Evolutionary conservation across 92 coral and sea anemone genomes (phyloP).

Genomic region (Palythoa caribaeorum): DNA sequence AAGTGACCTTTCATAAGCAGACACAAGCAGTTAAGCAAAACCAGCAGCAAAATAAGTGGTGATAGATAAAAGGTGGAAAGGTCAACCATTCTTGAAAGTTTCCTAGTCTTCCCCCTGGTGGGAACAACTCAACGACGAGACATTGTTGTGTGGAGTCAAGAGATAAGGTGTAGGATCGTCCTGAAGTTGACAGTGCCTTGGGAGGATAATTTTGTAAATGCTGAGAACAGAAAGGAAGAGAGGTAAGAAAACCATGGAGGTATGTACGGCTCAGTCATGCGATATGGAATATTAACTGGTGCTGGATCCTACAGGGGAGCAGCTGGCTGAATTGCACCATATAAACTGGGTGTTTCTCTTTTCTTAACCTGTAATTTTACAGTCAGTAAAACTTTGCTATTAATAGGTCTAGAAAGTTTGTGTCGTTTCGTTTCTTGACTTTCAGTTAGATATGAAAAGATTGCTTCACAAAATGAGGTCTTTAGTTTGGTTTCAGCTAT

Average conservation of each 20-base stretch:
- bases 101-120: constrained; percentile 31
- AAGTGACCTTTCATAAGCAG: background rate
- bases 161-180: constrained; percentile 9
- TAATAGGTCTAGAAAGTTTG: no score
- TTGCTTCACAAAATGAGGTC: no score
- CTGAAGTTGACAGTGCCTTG: constrained; percentile 39
- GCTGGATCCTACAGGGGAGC: constrained; percentile 22
- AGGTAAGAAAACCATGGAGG: background rate
- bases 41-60: background rate
- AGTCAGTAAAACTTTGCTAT: no score
- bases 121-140: constrained; percentile 30
- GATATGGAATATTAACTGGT: constrained; percentile 29
- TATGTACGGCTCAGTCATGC: constrained; percentile 5
- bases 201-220: constrained; percentile 40
- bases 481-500: no score
- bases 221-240: constrained; percentile 26
- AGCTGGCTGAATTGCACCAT: constrained; percentile 7
- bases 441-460: no score
- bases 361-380: background rate
- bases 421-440: no score
- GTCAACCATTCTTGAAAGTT: constrained; percentile 19
- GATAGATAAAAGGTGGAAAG: constrained; percentile 25
- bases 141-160: constrained; percentile 34
- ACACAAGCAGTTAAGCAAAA: background rate
- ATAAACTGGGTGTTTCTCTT: constrained; percentile 36